A percentile compares a stretch with the other conserved stretches of the same genome.
These are phyloP conservation scores for Poecilia latipinna DNA, from an alignment of 2,113 vertebrate genomes.

Conservation along the genomic window DNA sequence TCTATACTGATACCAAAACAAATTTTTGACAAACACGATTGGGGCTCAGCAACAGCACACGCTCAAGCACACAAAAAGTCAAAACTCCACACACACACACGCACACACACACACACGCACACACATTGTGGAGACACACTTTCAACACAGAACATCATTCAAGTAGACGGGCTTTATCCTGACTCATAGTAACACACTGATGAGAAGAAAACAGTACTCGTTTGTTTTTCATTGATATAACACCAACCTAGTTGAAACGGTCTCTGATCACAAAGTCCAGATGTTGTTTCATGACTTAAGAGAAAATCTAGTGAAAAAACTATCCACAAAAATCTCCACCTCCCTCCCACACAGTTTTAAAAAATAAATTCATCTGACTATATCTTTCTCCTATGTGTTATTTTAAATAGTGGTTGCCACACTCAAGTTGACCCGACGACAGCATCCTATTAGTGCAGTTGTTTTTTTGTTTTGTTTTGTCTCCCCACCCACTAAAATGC, in stretches of 20 bases:
- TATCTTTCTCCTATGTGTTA: slow-evolving; percentile 52
- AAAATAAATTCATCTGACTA: slow-evolving; percentile 59
- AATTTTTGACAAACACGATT: slow-evolving; percentile 42
- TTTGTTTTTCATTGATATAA: slow-evolving; percentile 63
- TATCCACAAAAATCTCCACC: slow-evolving; percentile 40
- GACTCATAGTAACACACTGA: slow-evolving; percentile 75
- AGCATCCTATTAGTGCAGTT: slow-evolving; percentile 75
- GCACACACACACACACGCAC: slow-evolving; percentile 22
- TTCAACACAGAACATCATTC: slow-evolving; percentile 72
- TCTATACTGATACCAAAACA: slow-evolving; percentile 26
- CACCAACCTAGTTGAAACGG: slow-evolving; percentile 62
- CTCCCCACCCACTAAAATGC: not conserved
- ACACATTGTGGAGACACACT: slow-evolving; percentile 44
- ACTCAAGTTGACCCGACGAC: slow-evolving; percentile 69
- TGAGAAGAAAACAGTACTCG: slow-evolving; percentile 71
- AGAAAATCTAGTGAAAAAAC: slow-evolving; percentile 62
- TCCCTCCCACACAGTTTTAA: slow-evolving; percentile 19
- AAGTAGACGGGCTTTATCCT: slow-evolving; percentile 76
- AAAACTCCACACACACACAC: slow-evolving; percentile 31
- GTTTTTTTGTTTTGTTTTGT: slow-evolving; percentile 1
- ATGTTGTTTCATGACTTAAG: slow-evolving; percentile 64
- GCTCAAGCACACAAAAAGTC: slow-evolving; percentile 32
- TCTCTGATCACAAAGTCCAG: slow-evolving; percentile 63
- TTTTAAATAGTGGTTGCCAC: slow-evolving; percentile 63
- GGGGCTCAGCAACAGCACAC: slow-evolving; percentile 71